These are phyloP conservation scores for Mormyrops attenuatus DNA, from an alignment of 2,797 vertebrate genomes.

Conservation along the genomic window DNA sequence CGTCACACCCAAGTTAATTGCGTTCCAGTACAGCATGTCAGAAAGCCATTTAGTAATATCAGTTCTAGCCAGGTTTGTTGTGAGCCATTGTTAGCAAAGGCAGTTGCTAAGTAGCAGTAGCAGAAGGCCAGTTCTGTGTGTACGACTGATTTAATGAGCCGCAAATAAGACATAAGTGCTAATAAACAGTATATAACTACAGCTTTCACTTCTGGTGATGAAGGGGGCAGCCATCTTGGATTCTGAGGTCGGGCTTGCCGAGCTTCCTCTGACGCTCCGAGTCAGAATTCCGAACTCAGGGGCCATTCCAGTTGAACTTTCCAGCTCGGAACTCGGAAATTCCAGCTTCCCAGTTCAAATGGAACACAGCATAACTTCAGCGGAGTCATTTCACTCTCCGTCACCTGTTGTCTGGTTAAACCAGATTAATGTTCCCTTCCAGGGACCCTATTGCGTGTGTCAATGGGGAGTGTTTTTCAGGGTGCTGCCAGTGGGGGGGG, in stretches of 20 bases:
- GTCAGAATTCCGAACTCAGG: too few species aligned
- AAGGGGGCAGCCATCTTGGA: neutral
- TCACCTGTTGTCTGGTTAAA: neutral
- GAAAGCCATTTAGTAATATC: neutral
- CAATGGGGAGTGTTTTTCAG: neutral
- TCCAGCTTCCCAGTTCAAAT: neutral
- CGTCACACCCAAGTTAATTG: neutral
- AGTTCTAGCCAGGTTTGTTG: neutral
- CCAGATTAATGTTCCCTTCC: neutral
- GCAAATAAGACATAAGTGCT: neutral
- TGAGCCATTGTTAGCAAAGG: neutral
- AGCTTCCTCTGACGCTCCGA: neutral
- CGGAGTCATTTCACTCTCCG: neutral
- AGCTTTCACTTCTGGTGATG: neutral
- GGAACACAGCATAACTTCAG: neutral
- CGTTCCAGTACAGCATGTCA: neutral
- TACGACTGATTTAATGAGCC: neutral
- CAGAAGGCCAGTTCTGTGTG: neutral
- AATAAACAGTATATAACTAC: neutral
- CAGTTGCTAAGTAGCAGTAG: neutral
- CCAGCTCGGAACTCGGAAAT: neutral
- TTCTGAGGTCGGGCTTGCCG: neutral
- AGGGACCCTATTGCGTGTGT: neutral
- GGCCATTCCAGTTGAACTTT: neutral
- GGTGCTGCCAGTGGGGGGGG: neutral